These are phyloP conservation scores for Ooceraea biroi DNA, from an alignment of 1,140 invertebrate species.

Conservation along the genomic window DNA sequence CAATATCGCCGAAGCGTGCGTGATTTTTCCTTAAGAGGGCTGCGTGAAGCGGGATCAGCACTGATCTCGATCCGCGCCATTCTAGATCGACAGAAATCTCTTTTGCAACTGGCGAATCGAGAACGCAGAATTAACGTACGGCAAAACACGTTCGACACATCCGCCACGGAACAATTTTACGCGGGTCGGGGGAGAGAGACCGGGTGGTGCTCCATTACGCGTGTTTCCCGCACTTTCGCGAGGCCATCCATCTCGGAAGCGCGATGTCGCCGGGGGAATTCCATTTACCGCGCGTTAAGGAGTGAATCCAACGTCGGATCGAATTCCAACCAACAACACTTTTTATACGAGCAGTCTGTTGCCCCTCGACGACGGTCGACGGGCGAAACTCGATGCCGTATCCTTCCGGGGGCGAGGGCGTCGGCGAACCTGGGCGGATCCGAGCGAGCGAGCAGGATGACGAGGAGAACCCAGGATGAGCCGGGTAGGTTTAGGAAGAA, in stretches of 20 bases:
- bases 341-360: slow-evolving; percentile 1
- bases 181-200: background rate
- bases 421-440: background rate
- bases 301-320: slow-evolving; percentile 3
- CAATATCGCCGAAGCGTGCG: slow-evolving; percentile 1
- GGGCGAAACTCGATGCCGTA: slow-evolving; percentile 18
- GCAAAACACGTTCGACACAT: background rate
- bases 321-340: background rate
- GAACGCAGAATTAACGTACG: background rate
- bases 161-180: background rate
- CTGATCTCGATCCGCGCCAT: background rate
- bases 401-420: background rate
- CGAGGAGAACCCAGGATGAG: no score
- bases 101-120: background rate
- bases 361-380: background rate
- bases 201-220: background rate
- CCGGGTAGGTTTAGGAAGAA: slow-evolving; percentile 43
- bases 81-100: background rate
- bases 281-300: slow-evolving; percentile 24
- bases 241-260: background rate
- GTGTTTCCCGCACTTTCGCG: background rate
- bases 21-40: background rate
- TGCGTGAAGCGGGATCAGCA: background rate
- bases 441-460: background rate
- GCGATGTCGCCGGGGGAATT: slow-evolving; percentile 15